Conservation (phyloP, 2,113 vertebrate species). For the Dromas ardeola region DNA sequence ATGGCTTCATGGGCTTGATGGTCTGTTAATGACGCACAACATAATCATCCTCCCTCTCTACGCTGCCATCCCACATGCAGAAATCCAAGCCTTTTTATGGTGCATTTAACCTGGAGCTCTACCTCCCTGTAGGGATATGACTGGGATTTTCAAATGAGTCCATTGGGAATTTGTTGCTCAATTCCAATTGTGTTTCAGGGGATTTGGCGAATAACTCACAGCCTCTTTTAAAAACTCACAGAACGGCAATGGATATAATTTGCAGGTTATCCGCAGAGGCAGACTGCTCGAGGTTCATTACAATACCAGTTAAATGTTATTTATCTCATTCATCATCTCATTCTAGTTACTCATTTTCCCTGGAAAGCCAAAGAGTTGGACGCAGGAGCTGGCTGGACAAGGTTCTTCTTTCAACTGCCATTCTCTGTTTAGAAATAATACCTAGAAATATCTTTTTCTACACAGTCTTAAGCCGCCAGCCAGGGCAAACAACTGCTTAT, state of each 20-base stretch:
- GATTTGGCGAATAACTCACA: background rate
- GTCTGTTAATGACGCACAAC: background rate
- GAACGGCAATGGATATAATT: background rate
- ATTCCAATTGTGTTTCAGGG: background rate
- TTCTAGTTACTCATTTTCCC: background rate
- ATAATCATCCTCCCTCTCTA: background rate
- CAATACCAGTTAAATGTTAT: background rate
- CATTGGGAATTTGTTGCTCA: background rate
- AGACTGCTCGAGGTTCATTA: background rate
- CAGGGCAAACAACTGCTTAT: constrained; percentile 14
- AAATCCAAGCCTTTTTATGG: background rate
- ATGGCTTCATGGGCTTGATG: background rate
- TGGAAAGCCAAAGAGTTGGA: background rate
- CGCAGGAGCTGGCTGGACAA: background rate
- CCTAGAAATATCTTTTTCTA: constrained; percentile 3
- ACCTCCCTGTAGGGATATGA: background rate
- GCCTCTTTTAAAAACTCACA: background rate
- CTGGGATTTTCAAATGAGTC: background rate
- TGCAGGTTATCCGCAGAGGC: background rate
- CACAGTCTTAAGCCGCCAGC: background rate
- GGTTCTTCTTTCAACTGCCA: background rate
- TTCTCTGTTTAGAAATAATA: background rate
- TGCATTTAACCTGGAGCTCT: background rate
- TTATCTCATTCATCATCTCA: background rate
- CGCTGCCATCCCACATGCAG: background rate